A percentile compares a stretch with the other conserved stretches of the same genome.
These are phyloP conservation scores for Phoxinus dragarum DNA, from an alignment of 2,797 vertebrate species.

Conservation along the genomic window DNA sequence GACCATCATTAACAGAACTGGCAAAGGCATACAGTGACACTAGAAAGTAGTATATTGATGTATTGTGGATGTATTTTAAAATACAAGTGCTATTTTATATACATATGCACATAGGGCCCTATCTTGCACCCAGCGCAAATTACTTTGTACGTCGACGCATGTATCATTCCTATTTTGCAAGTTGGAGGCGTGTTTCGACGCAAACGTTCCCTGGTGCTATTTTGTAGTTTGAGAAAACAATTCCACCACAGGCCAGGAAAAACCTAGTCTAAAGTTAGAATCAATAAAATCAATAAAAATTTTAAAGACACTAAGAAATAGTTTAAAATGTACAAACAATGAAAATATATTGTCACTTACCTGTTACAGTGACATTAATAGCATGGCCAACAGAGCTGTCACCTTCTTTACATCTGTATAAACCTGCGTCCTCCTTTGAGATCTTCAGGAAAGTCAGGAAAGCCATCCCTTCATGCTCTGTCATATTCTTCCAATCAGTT, in stretches of 20 bases:
- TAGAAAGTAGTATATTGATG: not conserved
- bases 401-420: constrained; percentile 54
- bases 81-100: not conserved
- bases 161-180: no score
- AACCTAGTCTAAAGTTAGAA: no score
- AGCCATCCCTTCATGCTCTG: not conserved
- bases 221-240: no score
- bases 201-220: no score
- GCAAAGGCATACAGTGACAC: not conserved
- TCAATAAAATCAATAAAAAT: not conserved
- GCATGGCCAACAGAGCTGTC: not conserved
- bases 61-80: no score
- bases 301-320: not conserved
- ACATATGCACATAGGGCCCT: not conserved
- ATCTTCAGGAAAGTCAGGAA: constrained; percentile 46
- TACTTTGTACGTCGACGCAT: no score
- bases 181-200: no score
- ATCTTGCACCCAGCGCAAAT: no score
- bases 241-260: no score
- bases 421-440: constrained; percentile 48
- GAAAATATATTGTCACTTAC: constrained; percentile 27
- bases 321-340: not conserved
- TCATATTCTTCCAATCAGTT: not conserved
- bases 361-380: constrained; percentile 56
- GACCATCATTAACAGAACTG: not conserved